phyloP scores from a whole-genome alignment of 2,113 vertebrate species.

The Tor tambroides region DNA sequence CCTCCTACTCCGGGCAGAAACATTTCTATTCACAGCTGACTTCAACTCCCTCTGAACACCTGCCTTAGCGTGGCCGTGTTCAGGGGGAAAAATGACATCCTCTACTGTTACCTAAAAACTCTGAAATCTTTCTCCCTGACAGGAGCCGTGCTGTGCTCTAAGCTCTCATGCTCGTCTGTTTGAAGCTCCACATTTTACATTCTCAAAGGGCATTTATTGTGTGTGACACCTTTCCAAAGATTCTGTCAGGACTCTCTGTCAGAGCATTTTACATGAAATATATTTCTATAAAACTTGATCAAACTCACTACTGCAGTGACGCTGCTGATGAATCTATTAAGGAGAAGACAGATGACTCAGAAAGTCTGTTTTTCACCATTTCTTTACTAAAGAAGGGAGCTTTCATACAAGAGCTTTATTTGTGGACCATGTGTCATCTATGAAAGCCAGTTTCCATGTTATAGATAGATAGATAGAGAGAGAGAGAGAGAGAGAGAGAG shows the following conservation, averaged over 20 bases:
- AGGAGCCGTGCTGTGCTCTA: constrained; percentile 35
- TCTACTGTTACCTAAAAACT: constrained; percentile 61
- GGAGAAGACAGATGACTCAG: background rate
- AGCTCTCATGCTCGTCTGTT: constrained; percentile 17
- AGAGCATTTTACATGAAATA: constrained; percentile 12
- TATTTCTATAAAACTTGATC: constrained; percentile 1
- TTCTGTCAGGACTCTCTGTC: constrained; percentile 8
- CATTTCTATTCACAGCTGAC: constrained; percentile 72
- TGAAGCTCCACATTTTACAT: constrained; percentile 41
- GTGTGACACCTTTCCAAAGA: constrained; percentile 37
- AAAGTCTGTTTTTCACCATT: background rate
- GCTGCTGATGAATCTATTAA: background rate
- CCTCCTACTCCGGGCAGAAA: constrained; percentile 54
- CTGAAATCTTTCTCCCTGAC: constrained; percentile 55
- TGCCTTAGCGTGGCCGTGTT: constrained; percentile 63
- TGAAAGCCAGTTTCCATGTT: too few species aligned
- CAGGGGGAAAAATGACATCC: constrained; percentile 53
- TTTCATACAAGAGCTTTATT: background rate
- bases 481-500: too few species aligned
- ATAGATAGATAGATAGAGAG: too few species aligned
- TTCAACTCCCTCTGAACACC: constrained; percentile 70
- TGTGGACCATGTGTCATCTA: background rate
- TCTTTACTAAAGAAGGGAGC: background rate
- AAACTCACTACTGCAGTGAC: background rate
- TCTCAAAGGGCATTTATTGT: constrained; percentile 35